Base-by-base conservation (phyloP, 2,797 vertebrate genomes). In the Tapera naevia region DNA sequence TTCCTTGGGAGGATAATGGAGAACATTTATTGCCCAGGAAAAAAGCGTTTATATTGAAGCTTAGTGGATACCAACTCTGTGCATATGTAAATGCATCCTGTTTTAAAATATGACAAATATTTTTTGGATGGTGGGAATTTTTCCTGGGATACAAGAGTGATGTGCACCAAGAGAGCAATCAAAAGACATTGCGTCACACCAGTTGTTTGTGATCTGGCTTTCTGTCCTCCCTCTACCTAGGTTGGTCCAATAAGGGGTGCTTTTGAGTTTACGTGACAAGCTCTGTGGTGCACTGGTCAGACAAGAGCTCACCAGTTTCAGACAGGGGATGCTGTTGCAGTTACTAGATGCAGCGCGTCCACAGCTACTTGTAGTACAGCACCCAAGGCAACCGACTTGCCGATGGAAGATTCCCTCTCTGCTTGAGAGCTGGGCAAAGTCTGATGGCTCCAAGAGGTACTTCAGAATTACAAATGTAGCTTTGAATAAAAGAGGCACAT, bases 21-120 rank as follows among this genome's bases (percentile, higher is more conserved):
- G 71, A 85, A 86, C 28, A 88, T 74, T 51, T 79, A 70, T 24
- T 93, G 30, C 25, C 39, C 56, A 88, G 64, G 41, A 89, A 91
- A 94, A 21, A 69, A 23, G 78, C 86, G 33, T 71, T 89, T 71
- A 15, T 53, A 39, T 50, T 86, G 56, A 76, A 79, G 81, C 35
- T 67, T 51, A 86, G 74, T 37, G 62, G n/a, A 90, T 69, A 83
- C 9, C 71, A 80, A 43, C 13, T 32, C 51, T 76, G 8, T 67
- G 50, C 48, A 56, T 25, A 21, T 72, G 74, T 92, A 75, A n/a
- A 83, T 69, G 37, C 57, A 78, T 60, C 23, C 45, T 82, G 25
- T 88, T 89, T 91, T 61, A 67, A 93, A 91, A 91, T 27, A 66
- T 21, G n/a, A 27, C 48, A 53, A 7, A 43, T 65, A 37, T 54